These are phyloP conservation scores for Sarcophilus harrisii DNA, from an alignment of 2,797 vertebrate genomes.

Conservation along the genomic window DNA sequence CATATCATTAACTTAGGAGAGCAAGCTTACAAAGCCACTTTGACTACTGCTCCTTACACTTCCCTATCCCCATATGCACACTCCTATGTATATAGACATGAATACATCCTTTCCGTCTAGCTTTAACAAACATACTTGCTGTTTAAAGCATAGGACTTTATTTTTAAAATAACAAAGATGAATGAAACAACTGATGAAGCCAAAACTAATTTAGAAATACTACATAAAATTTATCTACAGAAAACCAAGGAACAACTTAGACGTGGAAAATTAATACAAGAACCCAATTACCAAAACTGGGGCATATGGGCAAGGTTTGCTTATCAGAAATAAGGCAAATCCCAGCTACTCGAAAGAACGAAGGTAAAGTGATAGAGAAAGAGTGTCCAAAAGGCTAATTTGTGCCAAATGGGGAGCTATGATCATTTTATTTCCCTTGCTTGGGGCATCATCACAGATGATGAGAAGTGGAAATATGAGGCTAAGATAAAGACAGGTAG, in stretches of 20 bases:
- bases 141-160: not conserved
- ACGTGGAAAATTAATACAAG: not conserved
- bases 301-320: not conserved
- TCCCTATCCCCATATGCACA: not conserved
- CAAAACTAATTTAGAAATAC: not conserved
- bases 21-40: not conserved
- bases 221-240: not conserved
- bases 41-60: not conserved
- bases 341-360: not conserved
- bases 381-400: not conserved
- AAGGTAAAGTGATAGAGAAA: not conserved
- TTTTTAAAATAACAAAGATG: not conserved
- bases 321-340: not conserved
- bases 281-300: not conserved
- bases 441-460: not conserved
- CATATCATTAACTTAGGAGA: slow-evolving; percentile 10
- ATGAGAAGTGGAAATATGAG: not conserved
- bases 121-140: not conserved
- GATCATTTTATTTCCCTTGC: not conserved
- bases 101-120: not conserved
- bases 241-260: not conserved
- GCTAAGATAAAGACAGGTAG: not conserved
- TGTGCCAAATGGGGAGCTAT: not conserved
- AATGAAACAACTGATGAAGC: not conserved
- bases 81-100: not conserved